Evolutionary conservation across 2,113 vertebrate genomes (phyloP), one percentile per base, ranked within the genome.

Genomic region (Larimichthys polyactis): DNA sequence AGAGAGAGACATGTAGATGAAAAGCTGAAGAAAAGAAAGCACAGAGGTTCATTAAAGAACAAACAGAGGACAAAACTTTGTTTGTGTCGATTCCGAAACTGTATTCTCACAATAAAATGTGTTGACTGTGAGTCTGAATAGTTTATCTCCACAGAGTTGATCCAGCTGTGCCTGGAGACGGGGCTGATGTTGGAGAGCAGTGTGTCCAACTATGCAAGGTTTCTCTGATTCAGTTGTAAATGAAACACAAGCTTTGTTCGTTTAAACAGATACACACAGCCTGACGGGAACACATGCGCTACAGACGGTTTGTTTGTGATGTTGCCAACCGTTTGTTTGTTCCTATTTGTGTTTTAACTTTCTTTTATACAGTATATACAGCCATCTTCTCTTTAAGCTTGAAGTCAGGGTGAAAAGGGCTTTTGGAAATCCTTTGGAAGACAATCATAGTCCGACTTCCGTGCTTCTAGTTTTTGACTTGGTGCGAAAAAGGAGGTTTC

Each of bases 11-110:
- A 4, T 65, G 68, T n/a, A 46, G 69, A 83, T 80, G 79, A 87
- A 78, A 75, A 68, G 52, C 58, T 69, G 66, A 81, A 82, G 81
- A 84, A 83, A 91, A 66, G 59, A 43, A 77, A 62, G 73, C 15
- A n/a, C 55, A 79, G 71, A 80, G 81, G 65, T 63, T 73, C 79
- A 84, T 77, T 81, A 80, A 75, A 75, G 87, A 72, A 79, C 55
- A 72, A 84, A 63, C 62, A 1, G 52, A 20, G 51, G 58, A 85
- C 40, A 29, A 79, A 87, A 82, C 76, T 81, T 87, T 87, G 44
- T 84, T 73, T 81, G n/a, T 22, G 9, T 82, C 58, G 44, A 17
- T 49, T 16, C 71, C 49, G 12, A 52, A 22, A 11, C 24, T 24
- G n/a, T 4, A 9, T 17, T n/a, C 22, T 73, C 40, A 44, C n/a